Base-by-base conservation (phyloP, 2,113 vertebrate genomes). In the Ophiodon elongatus region DNA sequence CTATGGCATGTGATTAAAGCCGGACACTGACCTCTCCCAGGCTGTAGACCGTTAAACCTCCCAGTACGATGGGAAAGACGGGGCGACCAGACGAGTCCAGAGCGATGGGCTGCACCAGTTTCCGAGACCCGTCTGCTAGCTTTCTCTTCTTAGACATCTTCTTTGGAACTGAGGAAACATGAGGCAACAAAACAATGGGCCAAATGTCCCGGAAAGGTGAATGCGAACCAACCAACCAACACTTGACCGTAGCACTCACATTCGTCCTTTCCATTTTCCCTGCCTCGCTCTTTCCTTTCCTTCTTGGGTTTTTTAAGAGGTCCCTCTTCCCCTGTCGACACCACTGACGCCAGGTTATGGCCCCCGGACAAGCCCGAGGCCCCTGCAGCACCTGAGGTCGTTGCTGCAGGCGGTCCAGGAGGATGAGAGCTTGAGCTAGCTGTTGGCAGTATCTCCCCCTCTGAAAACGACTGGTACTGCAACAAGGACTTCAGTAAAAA, bases 1-100 rank as follows among this genome's bases (percentile, higher is more conserved):
- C 15, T 4, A 2, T 8, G 4, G 29, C 27, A 50, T 21, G 14
- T 19, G 13, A 57, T 13, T 35, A 4, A 63, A 35, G 11, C 29
- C 21, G 54, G 21, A 78, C 31, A 82, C 94, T 91, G 76, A 97
- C 97, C 96, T 98, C 97, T 64, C 97, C 97, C 31, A 98, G 93
- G 83, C 97, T 98, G 95, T 98, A 97, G 37, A 97, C 93, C 0
- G 97, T 98, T 82, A 98, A 94, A 33, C 96, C 96, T 76, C 96
- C 96, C 78, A 98, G 93, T 6, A 94, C 93, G 17, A 98, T 97
- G 79, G 97, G 97, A 78, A 98, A 97, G 45, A 98, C 94, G 0
- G 97, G 97, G 60, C 96, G 95, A 41, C 97, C 97, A 3, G 96
- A 96, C 35, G 97, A 96, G 90, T 98, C 97, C 85, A 97, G 94